Evolutionary conservation across 2,888 invertebrate species (phyloP).

Genomic region (Crepidodera aurea): DNA sequence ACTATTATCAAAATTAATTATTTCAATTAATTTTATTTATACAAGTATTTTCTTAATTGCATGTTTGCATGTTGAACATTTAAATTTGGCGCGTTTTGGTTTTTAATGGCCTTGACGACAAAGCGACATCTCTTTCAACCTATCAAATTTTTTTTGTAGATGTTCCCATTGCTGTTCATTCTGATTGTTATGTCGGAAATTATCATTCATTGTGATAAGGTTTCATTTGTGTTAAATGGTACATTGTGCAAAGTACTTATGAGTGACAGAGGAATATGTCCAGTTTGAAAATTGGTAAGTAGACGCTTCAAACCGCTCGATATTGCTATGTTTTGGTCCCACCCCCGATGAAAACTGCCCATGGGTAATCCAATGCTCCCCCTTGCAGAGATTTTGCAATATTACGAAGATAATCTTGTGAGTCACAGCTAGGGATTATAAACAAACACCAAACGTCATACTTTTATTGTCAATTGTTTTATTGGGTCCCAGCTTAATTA

Average conservation of each 20-base stretch:
- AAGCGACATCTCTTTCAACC: conserved; percentile 28
- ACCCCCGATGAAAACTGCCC: conserved; percentile 53
- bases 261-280: conserved; percentile 66
- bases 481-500: conserved; percentile 11
- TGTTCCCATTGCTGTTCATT: conserved; percentile 17
- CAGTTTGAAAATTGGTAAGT: conserved; percentile 70
- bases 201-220: conserved; percentile 41
- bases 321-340: conserved; percentile 52
- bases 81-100: conserved; percentile 20
- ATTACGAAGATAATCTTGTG: conserved; percentile 21
- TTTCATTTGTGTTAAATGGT: conserved; percentile 48
- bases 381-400: conserved; percentile 29
- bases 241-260: conserved; percentile 50
- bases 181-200: conserved; percentile 47
- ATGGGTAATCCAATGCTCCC: conserved; percentile 41
- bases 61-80: too few species aligned
- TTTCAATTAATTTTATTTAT: too few species aligned
- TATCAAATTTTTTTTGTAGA: conserved; percentile 20
- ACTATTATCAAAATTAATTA: too few species aligned
- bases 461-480: conserved; percentile 12
- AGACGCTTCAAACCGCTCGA: conserved; percentile 22
- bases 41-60: too few species aligned
- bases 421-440: conserved; percentile 1
- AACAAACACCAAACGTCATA: conserved; percentile 9
- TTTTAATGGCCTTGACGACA: conserved; percentile 26